A percentile compares a stretch with the other conserved stretches of the same genome.
These are phyloP conservation scores for Coenonympha arcania DNA, from an alignment of 2,888 invertebrate genomes.

Conservation along the genomic window DNA sequence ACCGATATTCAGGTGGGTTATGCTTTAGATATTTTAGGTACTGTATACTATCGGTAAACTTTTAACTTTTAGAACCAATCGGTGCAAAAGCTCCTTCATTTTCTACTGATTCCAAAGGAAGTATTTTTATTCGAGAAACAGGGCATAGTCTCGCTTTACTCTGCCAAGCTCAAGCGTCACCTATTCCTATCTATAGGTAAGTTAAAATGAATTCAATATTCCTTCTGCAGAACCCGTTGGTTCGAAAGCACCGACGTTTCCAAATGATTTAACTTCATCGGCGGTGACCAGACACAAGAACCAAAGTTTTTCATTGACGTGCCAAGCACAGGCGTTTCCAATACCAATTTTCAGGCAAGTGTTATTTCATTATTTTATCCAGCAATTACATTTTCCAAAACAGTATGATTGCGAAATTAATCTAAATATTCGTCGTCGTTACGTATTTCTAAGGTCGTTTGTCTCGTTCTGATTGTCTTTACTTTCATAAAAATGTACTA, in stretches of 20 bases:
- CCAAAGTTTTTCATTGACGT: slow-evolving; percentile 77
- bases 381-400: not conserved
- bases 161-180: slow-evolving; percentile 77
- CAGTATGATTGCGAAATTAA: not conserved
- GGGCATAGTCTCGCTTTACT: slow-evolving; percentile 76
- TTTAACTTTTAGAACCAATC: slow-evolving; percentile 73
- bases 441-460: not conserved
- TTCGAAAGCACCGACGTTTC: slow-evolving; percentile 75
- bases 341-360: slow-evolving; percentile 81
- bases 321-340: slow-evolving; percentile 82
- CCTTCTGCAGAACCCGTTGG: slow-evolving; percentile 75
- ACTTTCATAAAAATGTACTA: not conserved
- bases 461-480: not conserved
- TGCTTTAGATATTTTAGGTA: slow-evolving; percentile 35
- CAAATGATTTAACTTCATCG: slow-evolving; percentile 74
- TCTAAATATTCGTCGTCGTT: not conserved
- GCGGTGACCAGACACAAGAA: slow-evolving; percentile 73
- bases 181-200: slow-evolving; percentile 79
- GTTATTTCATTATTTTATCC: not conserved
- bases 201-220: slow-evolving; percentile 37
- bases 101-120: slow-evolving; percentile 77
- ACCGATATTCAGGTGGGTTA: slow-evolving; percentile 78
- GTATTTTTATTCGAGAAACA: slow-evolving; percentile 74
- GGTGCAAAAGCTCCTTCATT: slow-evolving; percentile 77
- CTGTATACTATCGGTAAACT: slow-evolving; percentile 22